These are phyloP conservation scores for Salarias fasciatus DNA, from an alignment of 2,797 vertebrate species.

Conservation along the genomic window DNA sequence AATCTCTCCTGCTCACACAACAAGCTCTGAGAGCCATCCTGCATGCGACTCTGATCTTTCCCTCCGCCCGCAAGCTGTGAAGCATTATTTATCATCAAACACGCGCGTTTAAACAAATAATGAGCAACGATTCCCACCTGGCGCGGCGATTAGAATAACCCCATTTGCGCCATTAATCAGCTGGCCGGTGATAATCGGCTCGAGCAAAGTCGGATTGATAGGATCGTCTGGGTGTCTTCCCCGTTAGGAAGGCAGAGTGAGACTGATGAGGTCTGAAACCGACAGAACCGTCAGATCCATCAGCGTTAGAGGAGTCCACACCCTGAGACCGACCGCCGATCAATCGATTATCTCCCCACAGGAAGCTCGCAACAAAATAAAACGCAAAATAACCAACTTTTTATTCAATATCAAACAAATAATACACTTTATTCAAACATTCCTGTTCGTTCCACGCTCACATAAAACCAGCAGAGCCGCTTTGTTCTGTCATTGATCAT, in stretches of 20 bases:
- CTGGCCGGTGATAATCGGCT: not conserved
- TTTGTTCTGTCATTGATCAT: not conserved
- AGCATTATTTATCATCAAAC: not conserved
- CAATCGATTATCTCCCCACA: not conserved
- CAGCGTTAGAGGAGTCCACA: conserved; percentile 1
- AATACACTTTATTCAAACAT: conserved; percentile 24
- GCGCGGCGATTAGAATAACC: not conserved
- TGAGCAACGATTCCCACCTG: conserved; percentile 11
- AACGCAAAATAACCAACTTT: conserved; percentile 4
- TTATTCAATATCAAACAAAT: conserved; percentile 51
- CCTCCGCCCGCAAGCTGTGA: not conserved
- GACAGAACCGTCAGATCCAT: conserved; percentile 13
- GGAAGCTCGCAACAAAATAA: not conserved
- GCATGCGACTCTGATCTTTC: too few species aligned
- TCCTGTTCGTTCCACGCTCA: conserved; percentile 14
- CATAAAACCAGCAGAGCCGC: conserved; percentile 2
- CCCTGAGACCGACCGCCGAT: too few species aligned
- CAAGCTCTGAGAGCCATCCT: too few species aligned
- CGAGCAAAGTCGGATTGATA: conserved; percentile 43
- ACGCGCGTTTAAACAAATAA: not conserved
- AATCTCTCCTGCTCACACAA: too few species aligned
- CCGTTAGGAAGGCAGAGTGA: conserved; percentile 35
- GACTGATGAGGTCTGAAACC: conserved; percentile 39
- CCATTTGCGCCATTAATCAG: conserved; percentile 29
- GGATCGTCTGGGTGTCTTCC: not conserved